phyloP scores from a whole-genome alignment of 2,113 vertebrate genomes.

The Hippocampus guttulatus region DNA sequence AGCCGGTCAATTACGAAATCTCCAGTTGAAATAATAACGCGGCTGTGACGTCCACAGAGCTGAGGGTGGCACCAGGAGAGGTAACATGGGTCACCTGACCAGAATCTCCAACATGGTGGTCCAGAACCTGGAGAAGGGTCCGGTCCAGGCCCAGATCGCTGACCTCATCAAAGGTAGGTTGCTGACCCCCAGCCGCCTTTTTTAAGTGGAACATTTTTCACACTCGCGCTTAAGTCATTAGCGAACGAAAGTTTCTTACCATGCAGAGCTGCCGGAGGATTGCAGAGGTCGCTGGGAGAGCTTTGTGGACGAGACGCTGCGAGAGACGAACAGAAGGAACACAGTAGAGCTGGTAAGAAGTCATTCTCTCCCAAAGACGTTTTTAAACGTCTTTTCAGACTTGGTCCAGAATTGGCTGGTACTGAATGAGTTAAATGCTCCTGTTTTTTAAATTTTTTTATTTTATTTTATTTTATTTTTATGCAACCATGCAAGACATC shows the following conservation, averaged over 20 bases:
- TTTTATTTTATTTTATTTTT: no score
- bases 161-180: constrained; percentile 85
- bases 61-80: constrained; percentile 86
- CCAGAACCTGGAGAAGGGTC: constrained; percentile 89
- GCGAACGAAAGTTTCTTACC: neutral
- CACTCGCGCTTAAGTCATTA: no score
- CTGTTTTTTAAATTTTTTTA: neutral
- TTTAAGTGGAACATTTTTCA: neutral
- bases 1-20: neutral
- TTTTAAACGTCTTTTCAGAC: no score
- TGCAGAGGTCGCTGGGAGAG: constrained; percentile 94
- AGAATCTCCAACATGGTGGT: constrained; percentile 92
- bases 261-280: constrained; percentile 86
- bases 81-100: constrained; percentile 96
- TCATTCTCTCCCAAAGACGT: neutral
- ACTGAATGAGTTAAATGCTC: no score
- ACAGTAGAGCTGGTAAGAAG: constrained; percentile 87
- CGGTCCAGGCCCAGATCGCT: constrained; percentile 80
- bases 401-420: no score
- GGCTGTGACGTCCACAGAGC: constrained; percentile 66
- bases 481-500: no score
- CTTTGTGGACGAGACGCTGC: constrained; percentile 89
- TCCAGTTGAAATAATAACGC: neutral
- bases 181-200: neutral
- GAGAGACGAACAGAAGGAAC: constrained; percentile 89